Conservation (phyloP, 2,888 invertebrate genomes). For the Epiblema foenella region DNA sequence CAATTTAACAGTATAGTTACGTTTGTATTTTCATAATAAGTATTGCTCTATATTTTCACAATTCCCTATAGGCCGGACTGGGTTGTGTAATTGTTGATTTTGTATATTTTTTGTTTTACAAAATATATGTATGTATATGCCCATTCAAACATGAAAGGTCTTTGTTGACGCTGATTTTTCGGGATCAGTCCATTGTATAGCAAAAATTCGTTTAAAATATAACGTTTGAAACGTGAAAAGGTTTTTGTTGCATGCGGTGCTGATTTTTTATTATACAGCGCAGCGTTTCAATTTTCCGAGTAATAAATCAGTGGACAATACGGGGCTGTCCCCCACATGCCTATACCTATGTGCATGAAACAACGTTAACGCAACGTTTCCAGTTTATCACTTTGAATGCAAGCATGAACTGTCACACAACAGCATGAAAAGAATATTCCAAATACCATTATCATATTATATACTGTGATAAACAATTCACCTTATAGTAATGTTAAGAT, state of each 20-base stretch:
- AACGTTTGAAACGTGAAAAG: constrained; percentile 51
- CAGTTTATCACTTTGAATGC: not conserved
- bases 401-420: constrained; percentile 48
- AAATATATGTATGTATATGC: not conserved
- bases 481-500: not conserved
- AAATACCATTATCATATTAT: constrained; percentile 2
- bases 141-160: constrained; percentile 6
- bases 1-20: too few species aligned
- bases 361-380: not conserved
- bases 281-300: constrained; percentile 65
- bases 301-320: constrained; percentile 70
- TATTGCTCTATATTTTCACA: not conserved
- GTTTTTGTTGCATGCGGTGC: constrained; percentile 68
- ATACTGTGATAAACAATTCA: not conserved
- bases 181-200: constrained; percentile 14
- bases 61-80: not conserved
- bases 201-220: constrained; percentile 48
- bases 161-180: constrained; percentile 12
- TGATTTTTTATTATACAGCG: constrained; percentile 69
- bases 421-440: constrained; percentile 37
- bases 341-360: constrained; percentile 1
- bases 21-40: not conserved
- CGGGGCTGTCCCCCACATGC: constrained; percentile 41
- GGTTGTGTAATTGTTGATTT: not conserved
- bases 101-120: not conserved